Evolutionary conservation across 1,140 invertebrate species (phyloP).

Genomic region (Drosophila ficusphila): DNA sequence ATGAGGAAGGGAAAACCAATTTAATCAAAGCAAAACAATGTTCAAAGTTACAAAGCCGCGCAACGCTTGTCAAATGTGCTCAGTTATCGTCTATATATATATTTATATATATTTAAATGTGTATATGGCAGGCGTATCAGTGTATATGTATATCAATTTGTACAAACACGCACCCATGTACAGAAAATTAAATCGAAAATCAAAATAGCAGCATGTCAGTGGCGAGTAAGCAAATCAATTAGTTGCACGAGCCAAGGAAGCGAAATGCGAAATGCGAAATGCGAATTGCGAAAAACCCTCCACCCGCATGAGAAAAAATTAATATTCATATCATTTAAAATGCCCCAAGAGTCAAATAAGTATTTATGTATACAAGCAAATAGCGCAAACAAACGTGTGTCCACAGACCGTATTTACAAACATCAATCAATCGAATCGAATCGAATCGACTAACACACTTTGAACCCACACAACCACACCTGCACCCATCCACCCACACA

Average conservation of each 20-base stretch:
- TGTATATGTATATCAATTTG: constrained; percentile 57
- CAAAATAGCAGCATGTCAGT: constrained; percentile 46
- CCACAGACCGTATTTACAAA: constrained; percentile 56
- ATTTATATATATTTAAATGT: constrained; percentile 39
- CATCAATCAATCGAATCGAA: constrained; percentile 67
- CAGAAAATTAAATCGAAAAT: constrained; percentile 62
- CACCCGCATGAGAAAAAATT: constrained; percentile 34
- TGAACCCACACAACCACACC: constrained; percentile 12
- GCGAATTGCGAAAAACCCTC: no score
- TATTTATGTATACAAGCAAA: constrained; percentile 68
- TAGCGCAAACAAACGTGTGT: constrained; percentile 54
- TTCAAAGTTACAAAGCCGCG: constrained; percentile 51
- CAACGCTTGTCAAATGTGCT: constrained; percentile 56
- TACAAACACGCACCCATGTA: constrained; percentile 64
- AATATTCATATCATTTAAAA: constrained; percentile 62
- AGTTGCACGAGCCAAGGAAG: constrained; percentile 21
- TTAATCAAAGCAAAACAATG: constrained; percentile 52
- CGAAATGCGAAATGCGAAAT: no score
- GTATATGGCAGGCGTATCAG: constrained; percentile 14
- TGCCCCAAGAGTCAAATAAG: constrained; percentile 51
- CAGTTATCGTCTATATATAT: constrained; percentile 56
- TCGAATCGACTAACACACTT: constrained; percentile 50
- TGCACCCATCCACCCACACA: constrained; percentile 14
- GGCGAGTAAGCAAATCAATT: constrained; percentile 41
- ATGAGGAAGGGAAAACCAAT: constrained; percentile 35